Percentiles rank a stretch among this genome's conserved stretches.
These are phyloP conservation scores for Ligdia adustata DNA, from an alignment of 2,888 invertebrate species.

Conservation along the genomic window DNA sequence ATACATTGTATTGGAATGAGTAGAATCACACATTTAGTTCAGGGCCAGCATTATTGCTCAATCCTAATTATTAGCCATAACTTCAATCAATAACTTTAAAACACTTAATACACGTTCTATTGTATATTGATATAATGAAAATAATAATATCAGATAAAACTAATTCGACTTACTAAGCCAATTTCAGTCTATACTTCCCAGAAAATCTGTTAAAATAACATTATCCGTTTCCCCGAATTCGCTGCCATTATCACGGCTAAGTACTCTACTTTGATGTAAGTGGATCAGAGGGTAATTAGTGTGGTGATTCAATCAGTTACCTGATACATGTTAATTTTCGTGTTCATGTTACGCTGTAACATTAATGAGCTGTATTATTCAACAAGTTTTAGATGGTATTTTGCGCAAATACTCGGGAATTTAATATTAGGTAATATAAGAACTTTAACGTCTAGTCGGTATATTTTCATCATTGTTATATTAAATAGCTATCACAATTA, in stretches of 20 bases:
- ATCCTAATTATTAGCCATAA: no score
- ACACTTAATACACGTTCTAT: no score
- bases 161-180: not conserved
- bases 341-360: not conserved
- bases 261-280: conserved; percentile 8
- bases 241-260: conserved; percentile 1
- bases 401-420: no score
- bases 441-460: no score
- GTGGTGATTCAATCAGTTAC: conserved; percentile 9
- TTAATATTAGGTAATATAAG: no score
- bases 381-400: not conserved
- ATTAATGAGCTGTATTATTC: not conserved
- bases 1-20: no score
- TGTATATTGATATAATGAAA: no score
- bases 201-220: not conserved
- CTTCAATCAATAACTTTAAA: no score
- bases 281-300: conserved; percentile 5
- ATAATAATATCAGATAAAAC: not conserved
- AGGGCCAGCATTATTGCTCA: no score
- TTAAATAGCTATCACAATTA: no score
- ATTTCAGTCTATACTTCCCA: not conserved
- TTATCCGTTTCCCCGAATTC: not conserved
- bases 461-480: no score
- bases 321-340: conserved; percentile 5
- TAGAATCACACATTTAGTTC: no score